These are phyloP conservation scores for Drosophila miranda DNA, from an alignment of 1,140 invertebrate genomes.

Conservation along the genomic window DNA sequence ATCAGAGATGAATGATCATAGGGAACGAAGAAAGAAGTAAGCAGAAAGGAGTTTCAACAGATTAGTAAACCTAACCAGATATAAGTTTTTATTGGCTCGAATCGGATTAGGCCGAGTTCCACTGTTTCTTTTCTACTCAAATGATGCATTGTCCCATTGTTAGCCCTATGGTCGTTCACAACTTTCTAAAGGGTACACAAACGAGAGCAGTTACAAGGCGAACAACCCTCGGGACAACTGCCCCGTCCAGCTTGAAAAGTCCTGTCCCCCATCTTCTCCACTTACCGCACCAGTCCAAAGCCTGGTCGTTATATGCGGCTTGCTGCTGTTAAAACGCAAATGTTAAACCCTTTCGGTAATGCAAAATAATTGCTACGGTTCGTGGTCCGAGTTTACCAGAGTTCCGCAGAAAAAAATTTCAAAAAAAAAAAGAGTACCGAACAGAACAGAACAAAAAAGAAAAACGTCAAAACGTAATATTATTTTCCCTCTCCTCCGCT, in stretches of 20 bases:
- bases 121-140: no score
- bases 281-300: not conserved
- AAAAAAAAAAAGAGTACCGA: constrained; percentile 26
- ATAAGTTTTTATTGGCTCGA: no score
- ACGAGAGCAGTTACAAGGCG: constrained; percentile 74
- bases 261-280: constrained; percentile 16
- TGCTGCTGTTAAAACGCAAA: constrained; percentile 72
- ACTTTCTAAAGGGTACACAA: constrained; percentile 40
- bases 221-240: constrained; percentile 66
- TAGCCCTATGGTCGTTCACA: not conserved
- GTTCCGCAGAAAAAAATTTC: constrained; percentile 16
- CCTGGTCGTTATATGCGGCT: constrained; percentile 64
- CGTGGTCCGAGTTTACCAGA: constrained; percentile 62
- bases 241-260: no score
- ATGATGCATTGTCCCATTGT: not conserved
- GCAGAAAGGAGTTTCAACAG: no score
- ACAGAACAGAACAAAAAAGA: constrained; percentile 46
- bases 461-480: constrained; percentile 48
- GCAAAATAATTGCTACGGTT: constrained; percentile 77
- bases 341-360: constrained; percentile 81
- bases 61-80: no score
- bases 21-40: no score
- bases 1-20: no score
- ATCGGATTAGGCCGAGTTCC: no score
- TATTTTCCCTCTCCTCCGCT: constrained; percentile 9